Evolutionary conservation across 2,888 invertebrate genomes (phyloP), one percentile per base, ranked within the genome.

Genomic region (Rotaria macrura): DNA sequence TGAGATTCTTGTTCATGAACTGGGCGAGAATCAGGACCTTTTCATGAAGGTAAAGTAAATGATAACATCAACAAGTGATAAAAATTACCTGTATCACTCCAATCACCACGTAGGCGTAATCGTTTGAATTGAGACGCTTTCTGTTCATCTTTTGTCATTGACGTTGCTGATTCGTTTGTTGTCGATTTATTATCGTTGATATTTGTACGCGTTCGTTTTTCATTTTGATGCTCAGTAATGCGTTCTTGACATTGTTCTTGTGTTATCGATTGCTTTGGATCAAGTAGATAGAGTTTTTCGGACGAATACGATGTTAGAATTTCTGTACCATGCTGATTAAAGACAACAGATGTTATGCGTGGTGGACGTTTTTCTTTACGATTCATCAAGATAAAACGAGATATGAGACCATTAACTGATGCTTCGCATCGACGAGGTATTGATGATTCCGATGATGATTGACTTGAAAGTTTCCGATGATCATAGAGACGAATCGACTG

Each of bases 221-320:
- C 79, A 40, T 79, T 40, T n/a, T n/a, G 79, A 79, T 79, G 79
- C n/a, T 43, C 7, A 12, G 79, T n/a, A 5, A 79, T 12, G 3
- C 12, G 43, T 79, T 43, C 43, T 43, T 79, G 40, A 25, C n/a
- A 3, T 79, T 43, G 40, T n/a, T 40, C 79, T 43, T 79, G 79
- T 40, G 79, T n/a, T 40, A n/a, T 12, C 3, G 43, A 14, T 43
- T 25, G 40, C 43, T 79, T 79, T 23, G 79, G 54, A 84, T 85
- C 57, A 23, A 95, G 95, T 87, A 95, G 91, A 90, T 95, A 95
- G 84, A 95, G 91, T 90, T 94, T 93, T 90, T 95, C 95, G 65
- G 94, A 94, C 34, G 95, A 95, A 90, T 94, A 95, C 90, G 94
- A 95, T 88, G 94, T 95, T 29, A 95, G 92, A 87, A 95, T 92